A percentile compares a stretch with the other conserved stretches of the same genome.
Evolutionary conservation across 2,797 vertebrate genomes (phyloP).

Genomic region (Thamnophis elegans): DNA sequence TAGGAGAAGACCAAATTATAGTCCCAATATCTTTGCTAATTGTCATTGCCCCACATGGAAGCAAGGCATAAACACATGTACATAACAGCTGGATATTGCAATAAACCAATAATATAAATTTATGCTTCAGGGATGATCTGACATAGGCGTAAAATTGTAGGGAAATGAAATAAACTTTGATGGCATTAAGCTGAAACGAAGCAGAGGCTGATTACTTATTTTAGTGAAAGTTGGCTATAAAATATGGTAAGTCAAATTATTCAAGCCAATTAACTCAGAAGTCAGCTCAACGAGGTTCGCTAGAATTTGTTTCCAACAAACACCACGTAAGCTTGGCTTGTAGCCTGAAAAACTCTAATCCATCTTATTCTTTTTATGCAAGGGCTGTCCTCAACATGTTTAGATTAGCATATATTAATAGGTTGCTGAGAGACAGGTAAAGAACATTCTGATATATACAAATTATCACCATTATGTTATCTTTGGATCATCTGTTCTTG

Average conservation of each 20-base stretch:
- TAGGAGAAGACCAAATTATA: too few relatives aligned
- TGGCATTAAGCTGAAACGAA: not conserved
- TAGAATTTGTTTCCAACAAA: not conserved
- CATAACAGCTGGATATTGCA: not conserved
- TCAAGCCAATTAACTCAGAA: not conserved
- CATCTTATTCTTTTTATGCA: not conserved
- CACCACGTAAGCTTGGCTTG: not conserved
- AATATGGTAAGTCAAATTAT: not conserved
- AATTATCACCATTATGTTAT: not conserved
- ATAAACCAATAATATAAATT: not conserved
- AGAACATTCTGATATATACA: constrained; percentile 9
- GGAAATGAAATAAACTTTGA: not conserved
- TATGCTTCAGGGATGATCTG: too few relatives aligned
- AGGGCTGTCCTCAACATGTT: not conserved
- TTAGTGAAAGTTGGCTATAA: not conserved
- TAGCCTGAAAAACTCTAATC: not conserved
- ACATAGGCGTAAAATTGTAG: not conserved
- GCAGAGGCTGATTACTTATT: not conserved
- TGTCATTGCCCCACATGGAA: not conserved
- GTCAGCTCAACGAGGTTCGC: not conserved
- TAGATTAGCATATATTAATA: constrained; percentile 8
- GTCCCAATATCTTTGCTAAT: not conserved
- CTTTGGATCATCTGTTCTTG: not conserved
- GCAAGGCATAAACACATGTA: not conserved
- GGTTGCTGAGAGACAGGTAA: constrained; percentile 8